Base-by-base conservation (phyloP, 1,140 invertebrate genomes). In the Drosophila ananassae region DNA sequence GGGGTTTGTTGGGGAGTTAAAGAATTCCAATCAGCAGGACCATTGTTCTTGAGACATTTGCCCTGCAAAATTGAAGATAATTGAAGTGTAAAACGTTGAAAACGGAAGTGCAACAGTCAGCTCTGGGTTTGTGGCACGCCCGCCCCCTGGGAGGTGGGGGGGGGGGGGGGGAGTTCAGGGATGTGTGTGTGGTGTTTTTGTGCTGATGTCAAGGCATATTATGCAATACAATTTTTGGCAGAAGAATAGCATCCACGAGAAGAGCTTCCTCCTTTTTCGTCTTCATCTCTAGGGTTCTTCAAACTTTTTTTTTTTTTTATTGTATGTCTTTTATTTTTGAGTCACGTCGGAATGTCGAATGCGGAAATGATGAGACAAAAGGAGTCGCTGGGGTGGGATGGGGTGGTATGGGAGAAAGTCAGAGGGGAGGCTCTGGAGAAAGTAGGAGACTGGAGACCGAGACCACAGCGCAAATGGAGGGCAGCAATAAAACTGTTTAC, bases 11-110 rank as follows among this genome's bases (percentile, higher is more conserved):
- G 41, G 13, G 41, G 41, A 76, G 83, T 87, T 87, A 87, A 87
- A 87, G 83, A 89, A 87, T 87, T 87, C 83, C 83, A 87, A 87
- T 87, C 83, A 87, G 76, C 83, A 87, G 63, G 71, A 69, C 83
- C 77, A 87, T 87, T 89, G 83, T 87, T 87, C 83, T 87, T 89
- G 83, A 87, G 83, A 87, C 83, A 82, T 87, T 87, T 75, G 80
- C 61, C 72, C 83, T 57, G 83, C 63, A 76, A 87, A 87, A 87
- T 87, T 87, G 83, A 87, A 87, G 83, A 87, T 87, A 87, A 87
- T 87, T 87, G 83, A 87, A 87, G 83, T 87, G 83, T 87, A 83
- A 89, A 87, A 80, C 83, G 83, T 79, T 69, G 64, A 56, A 69
- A 73, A 72, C 83, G 83, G 83, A 87, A 87, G 83, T 87, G 79